Base-by-base conservation (phyloP, 1,140 invertebrate genomes). In the Brachionus plicatilis region DNA sequence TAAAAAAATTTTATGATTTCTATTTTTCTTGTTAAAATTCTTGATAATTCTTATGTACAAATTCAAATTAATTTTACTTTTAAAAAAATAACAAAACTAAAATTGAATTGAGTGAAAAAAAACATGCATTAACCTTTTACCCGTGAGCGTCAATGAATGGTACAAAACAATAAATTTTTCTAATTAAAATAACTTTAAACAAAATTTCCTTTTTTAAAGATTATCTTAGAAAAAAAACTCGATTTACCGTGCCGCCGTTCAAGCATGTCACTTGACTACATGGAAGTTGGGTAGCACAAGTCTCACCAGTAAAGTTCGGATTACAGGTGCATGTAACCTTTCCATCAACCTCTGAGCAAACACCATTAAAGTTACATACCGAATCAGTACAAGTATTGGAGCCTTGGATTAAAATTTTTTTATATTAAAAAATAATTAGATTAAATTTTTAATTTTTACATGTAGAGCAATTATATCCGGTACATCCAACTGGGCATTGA, bases 401-500 rank as follows among this genome's bases (percentile, higher is more conserved):
- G n/a, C 79, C 79, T 82, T 47, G 7, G 14, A 47, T 12, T 68
- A 37, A 24, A 0, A 20, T 41, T 20, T 20, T 75, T 45, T 17
- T 17, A 5, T 1, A 75, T 47, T 75, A 75, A 75, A 3, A 3
- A 65, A 14, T 11, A 47, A 33, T 24, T 68, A 20, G 7, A 47
- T 41, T 9, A 12, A 37, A 66, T 47, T 8, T 24, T 47, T 47
- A n/a, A 2, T 24, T 70, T 12, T 56, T 27, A 83, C 82, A 68
- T 41, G 24, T 56, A 7, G 24, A 17, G 20, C 82, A 83, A 45
- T 68, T 45, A 7, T 68, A 50, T 17, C 85, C 85, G 7, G 20
- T 33, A 11, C 41, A 85, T 8, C 83, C 80, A 1, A 45, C 37
- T 33, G 68, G 68, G 47, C 85, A 85, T 78, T 56, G 37, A 20